Conservation (phyloP, 2,113 vertebrate genomes). For the Prolemur simus region DNA sequence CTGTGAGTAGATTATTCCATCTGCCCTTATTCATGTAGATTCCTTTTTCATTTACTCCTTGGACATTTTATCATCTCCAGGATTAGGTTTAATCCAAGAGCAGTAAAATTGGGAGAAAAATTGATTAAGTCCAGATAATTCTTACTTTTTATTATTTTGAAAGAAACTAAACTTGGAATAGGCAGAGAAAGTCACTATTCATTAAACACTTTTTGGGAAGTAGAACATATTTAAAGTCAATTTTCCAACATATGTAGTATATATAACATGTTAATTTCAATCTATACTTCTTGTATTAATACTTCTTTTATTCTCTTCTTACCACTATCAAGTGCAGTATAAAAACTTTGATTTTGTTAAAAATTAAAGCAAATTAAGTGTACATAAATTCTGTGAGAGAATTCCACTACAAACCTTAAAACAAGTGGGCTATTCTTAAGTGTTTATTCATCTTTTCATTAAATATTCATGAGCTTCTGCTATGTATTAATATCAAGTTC, state of each 20-base stretch:
- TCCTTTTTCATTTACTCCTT: background rate
- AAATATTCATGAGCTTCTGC: background rate
- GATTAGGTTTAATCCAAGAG: background rate
- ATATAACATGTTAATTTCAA: background rate
- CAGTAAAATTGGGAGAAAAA: background rate
- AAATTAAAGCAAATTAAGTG: background rate
- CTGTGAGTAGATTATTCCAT: background rate
- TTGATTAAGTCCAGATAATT: slow-evolving; percentile 38
- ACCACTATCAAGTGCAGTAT: background rate
- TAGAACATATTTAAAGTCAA: background rate
- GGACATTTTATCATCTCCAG: background rate
- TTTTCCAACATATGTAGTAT: background rate
- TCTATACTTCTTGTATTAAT: background rate
- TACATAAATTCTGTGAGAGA: background rate
- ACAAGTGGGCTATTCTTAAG: background rate
- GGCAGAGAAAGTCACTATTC: background rate
- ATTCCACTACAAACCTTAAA: background rate
- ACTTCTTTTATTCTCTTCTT: background rate
- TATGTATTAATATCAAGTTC: background rate
- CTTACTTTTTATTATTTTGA: slow-evolving; percentile 36
- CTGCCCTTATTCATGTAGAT: background rate
- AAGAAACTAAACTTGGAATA: background rate
- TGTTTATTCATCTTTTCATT: background rate
- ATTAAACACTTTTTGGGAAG: slow-evolving; percentile 13
- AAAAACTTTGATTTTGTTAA: background rate